phyloP scores from a whole-genome alignment of 2,888 invertebrate species.

The Eupithecia centaureata region DNA sequence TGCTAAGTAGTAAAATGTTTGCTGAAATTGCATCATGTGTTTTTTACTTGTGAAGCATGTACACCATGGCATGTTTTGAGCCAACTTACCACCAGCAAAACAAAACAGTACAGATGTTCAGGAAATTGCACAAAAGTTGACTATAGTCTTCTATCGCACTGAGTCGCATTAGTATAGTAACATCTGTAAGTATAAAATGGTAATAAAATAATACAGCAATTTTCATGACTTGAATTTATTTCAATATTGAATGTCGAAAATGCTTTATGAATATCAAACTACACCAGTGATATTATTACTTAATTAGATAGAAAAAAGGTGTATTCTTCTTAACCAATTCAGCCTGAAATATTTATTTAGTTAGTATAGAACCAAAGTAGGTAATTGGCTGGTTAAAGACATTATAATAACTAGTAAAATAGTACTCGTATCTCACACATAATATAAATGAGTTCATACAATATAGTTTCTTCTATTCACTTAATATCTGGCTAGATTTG shows the following conservation, averaged over 20 bases:
- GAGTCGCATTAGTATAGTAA: neutral
- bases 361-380: too few species aligned
- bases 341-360: neutral
- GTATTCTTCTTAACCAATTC: neutral
- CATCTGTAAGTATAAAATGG: too few species aligned
- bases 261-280: conserved; percentile 8
- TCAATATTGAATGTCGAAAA: conserved; percentile 14
- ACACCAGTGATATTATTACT: conserved; percentile 12
- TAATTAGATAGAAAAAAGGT: neutral
- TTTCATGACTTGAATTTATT: conserved; percentile 13
- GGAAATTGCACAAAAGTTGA: too few species aligned
- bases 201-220: conserved; percentile 4
- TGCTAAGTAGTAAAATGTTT: too few species aligned
- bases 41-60: too few species aligned
- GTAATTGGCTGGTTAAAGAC: neutral
- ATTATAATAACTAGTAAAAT: neutral
- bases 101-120: too few species aligned
- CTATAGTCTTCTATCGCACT: neutral
- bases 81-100: too few species aligned
- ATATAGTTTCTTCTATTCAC: neutral
- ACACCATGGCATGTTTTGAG: too few species aligned
- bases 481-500: neutral
- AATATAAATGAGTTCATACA: neutral
- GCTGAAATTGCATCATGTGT: too few species aligned
- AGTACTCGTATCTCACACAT: neutral